These are phyloP conservation scores for Ylistrum balloti DNA, from an alignment of 1,140 invertebrate genomes.

Conservation along the genomic window DNA sequence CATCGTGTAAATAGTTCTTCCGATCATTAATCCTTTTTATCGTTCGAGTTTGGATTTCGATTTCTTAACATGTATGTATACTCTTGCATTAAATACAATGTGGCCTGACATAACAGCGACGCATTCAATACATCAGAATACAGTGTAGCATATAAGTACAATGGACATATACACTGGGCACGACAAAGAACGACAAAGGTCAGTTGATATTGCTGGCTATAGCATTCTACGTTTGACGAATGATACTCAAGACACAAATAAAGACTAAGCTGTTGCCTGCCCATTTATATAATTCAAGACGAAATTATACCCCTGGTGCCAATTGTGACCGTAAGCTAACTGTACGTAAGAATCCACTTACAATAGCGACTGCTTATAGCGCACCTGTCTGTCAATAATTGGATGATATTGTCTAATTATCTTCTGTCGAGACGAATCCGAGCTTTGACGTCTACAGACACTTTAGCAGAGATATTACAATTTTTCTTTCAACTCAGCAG, in stretches of 20 bases:
- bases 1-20: too few relatives aligned
- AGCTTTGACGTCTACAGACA: not conserved
- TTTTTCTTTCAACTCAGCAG: not conserved
- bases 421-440: not conserved
- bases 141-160: too few relatives aligned
- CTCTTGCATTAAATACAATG: too few relatives aligned
- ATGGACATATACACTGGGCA: too few relatives aligned
- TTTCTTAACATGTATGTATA: too few relatives aligned
- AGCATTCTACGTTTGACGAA: not conserved
- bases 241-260: not conserved
- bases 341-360: not conserved
- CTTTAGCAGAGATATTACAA: not conserved
- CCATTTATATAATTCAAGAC: not conserved
- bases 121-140: too few relatives aligned
- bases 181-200: too few relatives aligned
- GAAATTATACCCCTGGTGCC: conserved; percentile 1
- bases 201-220: too few relatives aligned
- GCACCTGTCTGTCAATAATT: not conserved
- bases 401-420: not conserved
- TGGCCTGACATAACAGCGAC: too few relatives aligned
- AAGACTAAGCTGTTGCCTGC: not conserved
- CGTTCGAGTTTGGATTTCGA: too few relatives aligned
- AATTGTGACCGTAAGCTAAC: not conserved
- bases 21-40: too few relatives aligned
- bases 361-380: not conserved